phyloP scores from a whole-genome alignment of 1,140 invertebrate genomes.

The honey bee (Apis mellifera) region DNA sequence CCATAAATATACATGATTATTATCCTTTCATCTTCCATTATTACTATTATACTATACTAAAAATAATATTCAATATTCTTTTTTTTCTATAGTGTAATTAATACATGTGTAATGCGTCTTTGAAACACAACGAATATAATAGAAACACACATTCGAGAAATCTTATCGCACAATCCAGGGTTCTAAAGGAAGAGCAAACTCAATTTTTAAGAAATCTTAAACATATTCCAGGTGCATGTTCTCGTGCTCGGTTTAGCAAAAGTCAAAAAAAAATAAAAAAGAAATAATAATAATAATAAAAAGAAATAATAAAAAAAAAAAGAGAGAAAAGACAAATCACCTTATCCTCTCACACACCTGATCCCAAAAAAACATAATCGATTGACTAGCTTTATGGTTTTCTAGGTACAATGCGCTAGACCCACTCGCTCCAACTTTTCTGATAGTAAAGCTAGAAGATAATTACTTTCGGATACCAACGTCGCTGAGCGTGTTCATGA shows the following conservation, averaged over 20 bases:
- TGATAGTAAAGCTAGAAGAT: constrained; percentile 72
- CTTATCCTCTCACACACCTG: background rate
- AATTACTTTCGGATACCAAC: constrained; percentile 75
- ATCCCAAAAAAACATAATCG: constrained; percentile 10
- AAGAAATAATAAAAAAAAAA: background rate
- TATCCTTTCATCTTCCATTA: background rate
- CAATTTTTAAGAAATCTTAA: background rate
- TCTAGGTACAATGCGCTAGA: constrained; percentile 75
- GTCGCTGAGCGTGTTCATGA: constrained; percentile 72
- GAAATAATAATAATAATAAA: background rate
- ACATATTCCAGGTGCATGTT: constrained; percentile 51
- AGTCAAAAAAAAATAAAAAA: background rate
- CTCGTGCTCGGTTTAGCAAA: constrained; percentile 15
- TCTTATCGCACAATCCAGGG: background rate
- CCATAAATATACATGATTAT: background rate
- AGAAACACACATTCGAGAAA: background rate
- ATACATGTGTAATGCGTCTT: background rate
- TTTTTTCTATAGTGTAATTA: constrained; percentile 2
- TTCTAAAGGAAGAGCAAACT: background rate
- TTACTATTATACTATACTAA: background rate
- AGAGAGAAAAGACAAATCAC: constrained; percentile 24
- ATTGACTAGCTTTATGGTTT: constrained; percentile 64
- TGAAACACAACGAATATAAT: background rate
- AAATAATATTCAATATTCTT: background rate
- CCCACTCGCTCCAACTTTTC: constrained; percentile 67